Evolutionary conservation across 2,113 vertebrate genomes (phyloP), one percentile per base, ranked within the genome.

Genomic region (Eleginops maclovinus): DNA sequence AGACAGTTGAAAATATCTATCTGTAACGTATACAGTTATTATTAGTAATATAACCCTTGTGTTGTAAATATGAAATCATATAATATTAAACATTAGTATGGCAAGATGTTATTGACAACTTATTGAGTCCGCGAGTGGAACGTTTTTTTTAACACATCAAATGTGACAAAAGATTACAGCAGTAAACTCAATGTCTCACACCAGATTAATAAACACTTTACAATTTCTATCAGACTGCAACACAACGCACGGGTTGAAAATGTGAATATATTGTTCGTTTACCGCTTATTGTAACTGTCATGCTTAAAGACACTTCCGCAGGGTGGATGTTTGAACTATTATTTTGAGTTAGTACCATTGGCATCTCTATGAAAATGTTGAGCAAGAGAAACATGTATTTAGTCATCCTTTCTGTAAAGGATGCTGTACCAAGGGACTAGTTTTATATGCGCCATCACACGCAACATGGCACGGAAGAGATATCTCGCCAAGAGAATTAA

Each of bases 401-500:
- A 24, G 40, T 56, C 47, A 2, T 1, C 17, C 22, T 15, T 3
- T 44, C 11, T 75, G 50, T 11, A 0, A 21, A 26, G 21, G 53
- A 44, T 36, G 46, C 47, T 63, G 59, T 36, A 17, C 60, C 24
- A 43, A 7, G 43, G 53, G 16, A 58, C 43, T 49, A 70, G 22
- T 70, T 81, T 65, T 8, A 12, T 53, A 4, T 54, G 75, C 54
- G 22, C 61, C 14, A 49, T 67, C 22, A 65, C 68, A 50, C 74
- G 62, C 47, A 64, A 54, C 49, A 65, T 26, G 41, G 4, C 65
- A 66, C 41, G 77, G 72, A 26, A 16, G 68, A 15, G 24, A 61
- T 72, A 82, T 82, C 43, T 87, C 22, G 84, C 87, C 90, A 75
- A 78, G 89, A 75, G 73, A 89, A 89, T 56, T 92, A 86, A 85